These are phyloP conservation scores for Syndactyla subalaris DNA, from an alignment of 2,797 vertebrate genomes.

Conservation along the genomic window DNA sequence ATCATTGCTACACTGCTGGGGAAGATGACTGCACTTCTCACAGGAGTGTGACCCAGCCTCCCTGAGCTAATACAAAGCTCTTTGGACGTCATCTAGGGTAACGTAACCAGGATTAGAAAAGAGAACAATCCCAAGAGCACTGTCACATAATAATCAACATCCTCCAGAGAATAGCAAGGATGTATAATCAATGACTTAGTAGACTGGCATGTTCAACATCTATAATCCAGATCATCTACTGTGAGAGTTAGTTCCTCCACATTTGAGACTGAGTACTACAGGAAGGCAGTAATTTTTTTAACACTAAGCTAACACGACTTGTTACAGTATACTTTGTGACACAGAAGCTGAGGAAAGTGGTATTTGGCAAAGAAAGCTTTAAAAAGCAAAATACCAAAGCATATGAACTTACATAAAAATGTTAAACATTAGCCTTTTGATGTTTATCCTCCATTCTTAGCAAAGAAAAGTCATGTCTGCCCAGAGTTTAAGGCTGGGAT, in stretches of 20 bases:
- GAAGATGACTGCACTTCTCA: neutral
- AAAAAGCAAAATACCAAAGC: neutral
- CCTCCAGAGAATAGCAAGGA: neutral
- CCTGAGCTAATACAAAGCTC: neutral
- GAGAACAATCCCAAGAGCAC: fast-evolving
- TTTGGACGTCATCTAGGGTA: neutral
- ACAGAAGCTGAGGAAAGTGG: neutral
- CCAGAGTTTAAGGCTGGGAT: neutral
- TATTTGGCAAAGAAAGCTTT: neutral
- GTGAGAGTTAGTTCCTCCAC: neutral
- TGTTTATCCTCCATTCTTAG: conserved; percentile 36
- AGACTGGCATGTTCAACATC: neutral
- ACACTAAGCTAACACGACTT: neutral
- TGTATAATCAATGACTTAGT: neutral
- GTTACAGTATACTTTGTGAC: neutral
- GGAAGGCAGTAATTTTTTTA: neutral
- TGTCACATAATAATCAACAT: neutral
- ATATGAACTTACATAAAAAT: neutral
- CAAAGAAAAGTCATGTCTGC: neutral
- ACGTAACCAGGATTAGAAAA: neutral
- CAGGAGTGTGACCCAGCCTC: neutral
- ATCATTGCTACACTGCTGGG: neutral
- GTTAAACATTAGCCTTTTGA: conserved; percentile 33
- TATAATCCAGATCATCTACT: neutral
- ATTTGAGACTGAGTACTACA: neutral